A percentile compares a stretch with the other conserved stretches of the same genome.
Conservation (phyloP, 2,888 invertebrate species). For the Troides oblongomaculatus region DNA sequence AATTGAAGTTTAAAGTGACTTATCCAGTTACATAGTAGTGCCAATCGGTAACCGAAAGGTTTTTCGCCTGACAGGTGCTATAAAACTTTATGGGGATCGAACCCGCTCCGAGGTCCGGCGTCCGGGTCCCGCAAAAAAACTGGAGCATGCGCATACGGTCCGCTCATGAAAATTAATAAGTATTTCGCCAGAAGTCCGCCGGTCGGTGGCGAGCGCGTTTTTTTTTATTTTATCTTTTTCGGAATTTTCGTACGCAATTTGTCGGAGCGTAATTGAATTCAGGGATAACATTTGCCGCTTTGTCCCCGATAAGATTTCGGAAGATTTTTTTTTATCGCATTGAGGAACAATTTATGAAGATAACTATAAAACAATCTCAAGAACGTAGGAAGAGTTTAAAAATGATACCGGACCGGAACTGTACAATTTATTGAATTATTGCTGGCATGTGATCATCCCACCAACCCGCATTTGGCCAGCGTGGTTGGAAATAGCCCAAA, state of each 20-base stretch:
- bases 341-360: too few species aligned
- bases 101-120: slow-evolving; percentile 42
- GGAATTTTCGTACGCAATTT: slow-evolving; percentile 53
- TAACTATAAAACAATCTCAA: too few species aligned
- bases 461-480: too few species aligned
- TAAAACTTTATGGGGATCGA: slow-evolving; percentile 60
- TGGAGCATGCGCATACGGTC: slow-evolving; percentile 51
- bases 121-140: slow-evolving; percentile 48
- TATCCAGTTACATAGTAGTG: too few species aligned
- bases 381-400: too few species aligned
- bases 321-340: too few species aligned
- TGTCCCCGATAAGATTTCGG: slow-evolving; percentile 4
- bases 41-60: slow-evolving; percentile 35
- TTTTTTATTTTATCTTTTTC: slow-evolving; percentile 32
- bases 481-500: too few species aligned
- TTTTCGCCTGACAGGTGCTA: slow-evolving; percentile 47
- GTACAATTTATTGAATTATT: too few species aligned
- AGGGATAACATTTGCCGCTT: slow-evolving; percentile 30
- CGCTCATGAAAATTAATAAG: slow-evolving; percentile 68
- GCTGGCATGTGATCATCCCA: too few species aligned
- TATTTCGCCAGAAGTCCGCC: slow-evolving; percentile 50
- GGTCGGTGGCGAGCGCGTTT: slow-evolving; percentile 37
- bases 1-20: too few species aligned
- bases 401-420: too few species aligned
- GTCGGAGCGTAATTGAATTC: slow-evolving; percentile 44